Base-by-base conservation (phyloP, 2,797 vertebrate genomes). In the Diplodus sargus region DNA sequence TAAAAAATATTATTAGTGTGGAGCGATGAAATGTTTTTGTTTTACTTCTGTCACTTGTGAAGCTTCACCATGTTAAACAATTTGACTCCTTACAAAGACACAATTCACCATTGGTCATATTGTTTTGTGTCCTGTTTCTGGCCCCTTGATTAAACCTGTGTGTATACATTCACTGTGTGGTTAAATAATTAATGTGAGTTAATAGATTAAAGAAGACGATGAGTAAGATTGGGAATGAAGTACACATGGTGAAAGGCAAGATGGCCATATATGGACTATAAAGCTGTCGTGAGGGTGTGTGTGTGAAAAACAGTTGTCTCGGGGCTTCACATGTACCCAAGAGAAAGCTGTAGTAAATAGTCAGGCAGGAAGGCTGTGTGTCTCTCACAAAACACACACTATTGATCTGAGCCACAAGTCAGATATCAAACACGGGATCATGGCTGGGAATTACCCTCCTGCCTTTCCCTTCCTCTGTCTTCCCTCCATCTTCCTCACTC, bases 391-490 rank as follows among this genome's bases (percentile, higher is more conserved):
- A 81, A 86, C 78, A 84, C 61, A 79, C 65, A 76, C 16, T 85
- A 89, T 86, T 83, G 87, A 90, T 90, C 76, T 73, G 61, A 59
- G 66, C 57, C 78, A 78, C 70, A 78, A 81, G 76, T 85, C 85
- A 78, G 77, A 86, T 80, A 86, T 87, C 83, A 88, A 85, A 84
- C 73, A 79, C 28, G 1, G 45, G 63, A 61, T 84, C 95, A 95
- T 84, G 79, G 95, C 58, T 95, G 92, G 0, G 79, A 84, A 85
- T 95, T 82, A 39, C 93, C 96, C 83, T 92, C 91, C 76, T 94
- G 94, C 45, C 51, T 77, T 68, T 76, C 5, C 34, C 48, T 67
- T 62, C 45, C 39, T 43, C 23, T 75, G 34, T 47, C 83, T 94
- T 89, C 64, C 92, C 93, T 79, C 92, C 92, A 0, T 94, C 93